Base-by-base conservation (phyloP, 2,113 vertebrate genomes). In the Salvelinus namaycush region DNA sequence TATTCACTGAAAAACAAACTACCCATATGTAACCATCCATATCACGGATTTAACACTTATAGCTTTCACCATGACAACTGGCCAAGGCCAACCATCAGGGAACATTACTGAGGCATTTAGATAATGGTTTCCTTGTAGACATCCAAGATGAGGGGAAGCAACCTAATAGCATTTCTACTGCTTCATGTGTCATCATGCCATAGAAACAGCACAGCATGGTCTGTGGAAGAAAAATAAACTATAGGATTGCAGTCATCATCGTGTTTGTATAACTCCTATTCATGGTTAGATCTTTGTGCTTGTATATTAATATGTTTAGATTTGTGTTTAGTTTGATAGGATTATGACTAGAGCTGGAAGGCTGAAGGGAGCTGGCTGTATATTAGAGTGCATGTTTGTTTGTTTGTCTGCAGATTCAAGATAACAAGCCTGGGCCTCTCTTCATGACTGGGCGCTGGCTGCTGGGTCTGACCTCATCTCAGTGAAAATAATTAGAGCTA, bases 101-200 rank as follows among this genome's bases (percentile, higher is more conserved):
- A 88, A 83, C 84, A 87, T 87, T 83, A 87, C 82, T 81, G 82
- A 89, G 86, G 84, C 89, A 91, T 90, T 85, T 89, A 89, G 54
- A 76, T 75, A 82, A 75, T 77, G 77, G 74, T 79, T 87, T 82
- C 80, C 86, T 86, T 83, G 84, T 59, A 75, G 85, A 88, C 87
- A 89, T 89, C 89, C 87, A 87, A 89, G 83, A 87, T 88, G 83
- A 88, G 79, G 80, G 81, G 73, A 87, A 89, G 88, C 88, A 83
- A 82, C 76, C 78, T 76, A 72, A 84, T 89, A 86, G 88, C 89
- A 81, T 86, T 64, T 64, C 84, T 83, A 82, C 86, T 87, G 86
- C 90, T 86, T 65, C 57, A 82, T 89, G 86, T 89, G 88, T 86
- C 88, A 86, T 90, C 83, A 85, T 82, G 74, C 79, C 80, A 54